These are phyloP conservation scores for Trichonephila clavipes DNA, from an alignment of 1,140 invertebrate genomes.

Conservation along the genomic window DNA sequence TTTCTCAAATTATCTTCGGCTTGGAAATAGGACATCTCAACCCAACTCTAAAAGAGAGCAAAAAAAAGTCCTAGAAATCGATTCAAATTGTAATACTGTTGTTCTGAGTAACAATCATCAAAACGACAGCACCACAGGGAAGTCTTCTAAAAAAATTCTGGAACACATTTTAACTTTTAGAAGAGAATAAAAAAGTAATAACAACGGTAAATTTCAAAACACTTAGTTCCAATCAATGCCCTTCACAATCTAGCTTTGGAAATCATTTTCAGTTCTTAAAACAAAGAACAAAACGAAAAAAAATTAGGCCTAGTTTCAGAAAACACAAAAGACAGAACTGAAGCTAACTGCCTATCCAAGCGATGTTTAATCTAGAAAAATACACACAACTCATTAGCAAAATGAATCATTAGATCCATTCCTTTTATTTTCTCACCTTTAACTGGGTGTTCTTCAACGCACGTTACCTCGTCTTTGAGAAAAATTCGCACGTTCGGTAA, in stretches of 20 bases:
- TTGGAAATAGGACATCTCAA: neutral
- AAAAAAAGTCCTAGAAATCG: neutral
- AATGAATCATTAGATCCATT: neutral
- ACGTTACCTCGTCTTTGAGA: neutral
- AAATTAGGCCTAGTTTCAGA: constrained; percentile 7
- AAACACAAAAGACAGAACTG: constrained; percentile 1
- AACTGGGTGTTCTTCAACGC: neutral
- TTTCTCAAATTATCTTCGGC: neutral
- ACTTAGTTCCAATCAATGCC: neutral
- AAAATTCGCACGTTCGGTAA: neutral
- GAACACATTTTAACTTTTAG: neutral
- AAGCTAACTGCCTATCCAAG: constrained; percentile 10
- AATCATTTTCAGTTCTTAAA: neutral
- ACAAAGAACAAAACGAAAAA: neutral
- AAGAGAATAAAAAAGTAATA: neutral
- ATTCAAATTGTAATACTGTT: neutral
- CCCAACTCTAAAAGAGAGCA: neutral
- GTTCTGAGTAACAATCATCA: neutral
- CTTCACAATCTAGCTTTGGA: neutral
- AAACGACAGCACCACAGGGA: neutral
- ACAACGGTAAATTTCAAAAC: neutral
- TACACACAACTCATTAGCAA: constrained; percentile 15
- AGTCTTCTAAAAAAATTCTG: neutral
- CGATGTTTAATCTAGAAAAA: neutral
- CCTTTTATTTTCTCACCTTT: constrained; percentile 12